These are phyloP conservation scores for Asteroscopus sphinx DNA, from an alignment of 2,888 invertebrate genomes.

Conservation along the genomic window DNA sequence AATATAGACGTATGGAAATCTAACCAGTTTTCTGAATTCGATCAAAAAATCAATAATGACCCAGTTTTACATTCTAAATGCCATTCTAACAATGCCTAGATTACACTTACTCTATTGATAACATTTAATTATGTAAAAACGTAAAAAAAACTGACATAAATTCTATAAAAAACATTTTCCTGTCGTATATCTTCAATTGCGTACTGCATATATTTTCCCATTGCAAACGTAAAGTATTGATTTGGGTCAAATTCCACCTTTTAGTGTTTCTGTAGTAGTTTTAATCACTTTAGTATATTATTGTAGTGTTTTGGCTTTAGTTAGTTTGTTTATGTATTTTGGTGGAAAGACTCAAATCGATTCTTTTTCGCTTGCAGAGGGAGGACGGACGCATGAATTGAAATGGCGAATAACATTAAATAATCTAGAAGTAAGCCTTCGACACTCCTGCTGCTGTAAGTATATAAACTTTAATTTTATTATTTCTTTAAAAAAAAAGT, in stretches of 20 bases:
- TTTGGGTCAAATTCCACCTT: conserved; percentile 85
- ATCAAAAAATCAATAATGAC: conserved; percentile 7
- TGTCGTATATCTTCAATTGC: conserved; percentile 1
- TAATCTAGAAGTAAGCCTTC: conserved; percentile 50
- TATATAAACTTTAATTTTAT: conserved; percentile 4
- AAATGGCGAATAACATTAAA: conserved; percentile 43
- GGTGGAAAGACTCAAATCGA: conserved; percentile 82
- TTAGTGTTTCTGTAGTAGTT: conserved; percentile 34
- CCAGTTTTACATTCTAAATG: conserved; percentile 12
- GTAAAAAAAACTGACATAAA: conserved; percentile 9
- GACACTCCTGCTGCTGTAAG: conserved; percentile 29
- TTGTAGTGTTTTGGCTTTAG: conserved; percentile 56
- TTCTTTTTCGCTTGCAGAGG: conserved; percentile 79
- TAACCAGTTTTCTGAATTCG: conserved; percentile 31
- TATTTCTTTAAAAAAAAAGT: not conserved
- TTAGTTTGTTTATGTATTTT: conserved; percentile 52
- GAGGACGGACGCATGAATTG: conserved; percentile 43
- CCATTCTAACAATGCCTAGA: not conserved
- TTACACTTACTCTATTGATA: not conserved
- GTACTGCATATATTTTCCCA: conserved; percentile 17
- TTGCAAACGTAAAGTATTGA: conserved; percentile 71
- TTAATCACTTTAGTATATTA: conserved; percentile 37
- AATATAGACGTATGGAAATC: conserved; percentile 3
- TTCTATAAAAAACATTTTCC: not conserved
- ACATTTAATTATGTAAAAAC: not conserved